Base-by-base conservation (phyloP, 2,888 invertebrate genomes). In the Zygogramma bicolorata region DNA sequence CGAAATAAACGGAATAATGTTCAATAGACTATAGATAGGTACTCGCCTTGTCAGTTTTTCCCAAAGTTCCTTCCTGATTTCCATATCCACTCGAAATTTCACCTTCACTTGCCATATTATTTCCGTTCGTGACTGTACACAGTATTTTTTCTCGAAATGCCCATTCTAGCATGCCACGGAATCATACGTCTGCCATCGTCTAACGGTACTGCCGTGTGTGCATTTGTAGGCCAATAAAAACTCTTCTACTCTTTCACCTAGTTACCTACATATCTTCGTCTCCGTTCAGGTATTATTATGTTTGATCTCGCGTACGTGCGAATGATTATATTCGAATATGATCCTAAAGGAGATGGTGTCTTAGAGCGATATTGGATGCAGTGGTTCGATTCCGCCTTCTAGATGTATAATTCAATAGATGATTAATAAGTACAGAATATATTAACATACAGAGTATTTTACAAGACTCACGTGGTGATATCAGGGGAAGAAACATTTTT, bases 201-300 rank as follows among this genome's bases (percentile, higher is more conserved):
- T 67, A 67, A 67, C 66, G 66, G 66, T 59, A 67, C 5, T n/a
- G n/a, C 42, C 59, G 10, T 59, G 40, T 27, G 20, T 40, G 31
- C 5, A 2, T 25, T 58, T 38, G 59, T 40, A 57, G 59, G 42
- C 40, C 58, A 40, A 29, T 58, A 22, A 42, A 25, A 38, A 29
- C 15, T 6, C 3, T 31, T 31, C 10, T 29, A 49, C n/a, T 27
- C 53, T 34, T 65, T 65, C 49, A 65, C 53, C 65, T 66, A 10
- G n/a, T 67, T 42, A 59, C 58, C 59, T 59, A 40, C 66, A 27
- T 42, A 22, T 59, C 6, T n/a, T 13, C 10, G 34, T 5, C 18
- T 20, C 10, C 34, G 13, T 53, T 20, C n/a, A 53, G 8, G 31
- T 60, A 25, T n/a, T 42, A n/a, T n/a, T n/a, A n/a, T n/a, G n/a